Conservation (phyloP, 37 sponge, comb jelly and placozoan species). For the Agelas oroides region DNA sequence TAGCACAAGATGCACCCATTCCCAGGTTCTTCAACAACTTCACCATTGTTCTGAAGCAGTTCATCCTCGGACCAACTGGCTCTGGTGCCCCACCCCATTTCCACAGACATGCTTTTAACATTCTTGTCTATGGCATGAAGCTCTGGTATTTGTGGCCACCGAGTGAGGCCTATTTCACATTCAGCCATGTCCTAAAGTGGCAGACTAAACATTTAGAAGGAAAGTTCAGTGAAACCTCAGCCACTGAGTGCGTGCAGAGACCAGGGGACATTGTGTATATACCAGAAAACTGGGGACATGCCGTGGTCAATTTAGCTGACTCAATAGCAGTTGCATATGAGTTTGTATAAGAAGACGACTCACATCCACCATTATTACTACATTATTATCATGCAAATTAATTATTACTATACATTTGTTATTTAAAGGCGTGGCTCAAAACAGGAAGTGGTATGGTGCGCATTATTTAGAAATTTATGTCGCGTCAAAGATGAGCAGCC, state of each 20-base stretch:
- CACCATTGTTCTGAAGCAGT: slow-evolving; percentile 37
- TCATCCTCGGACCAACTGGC: slow-evolving; percentile 52
- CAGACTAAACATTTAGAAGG: not conserved
- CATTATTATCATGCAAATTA: too few species aligned
- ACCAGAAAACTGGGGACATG: slow-evolving; percentile 77
- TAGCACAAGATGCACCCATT: slow-evolving; percentile 23
- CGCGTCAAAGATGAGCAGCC: too few species aligned
- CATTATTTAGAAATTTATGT: too few species aligned
- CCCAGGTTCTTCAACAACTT: slow-evolving; percentile 27
- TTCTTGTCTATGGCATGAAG: slow-evolving; percentile 51
- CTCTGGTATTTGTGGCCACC: slow-evolving; percentile 60
- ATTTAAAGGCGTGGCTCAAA: too few species aligned
- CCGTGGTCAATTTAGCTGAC: slow-evolving; percentile 53
- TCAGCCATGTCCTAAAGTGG: slow-evolving; percentile 35
- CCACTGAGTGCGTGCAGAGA: slow-evolving; percentile 14
- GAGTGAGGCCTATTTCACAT: slow-evolving; percentile 26
- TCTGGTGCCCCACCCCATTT: slow-evolving; percentile 71
- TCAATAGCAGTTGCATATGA: slow-evolving; percentile 64
- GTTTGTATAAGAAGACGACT: not conserved
- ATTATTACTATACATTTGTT: too few species aligned
- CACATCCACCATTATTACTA: too few species aligned
- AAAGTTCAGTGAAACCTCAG: not conserved
- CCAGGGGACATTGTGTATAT: slow-evolving; percentile 55
- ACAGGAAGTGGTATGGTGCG: too few species aligned
- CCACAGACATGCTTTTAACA: slow-evolving; percentile 52